A percentile compares a stretch with the other conserved stretches of the same genome.
phyloP scores from a whole-genome alignment of 64 coral and sea anemone genomes.

The Pachyseris speciosa region DNA sequence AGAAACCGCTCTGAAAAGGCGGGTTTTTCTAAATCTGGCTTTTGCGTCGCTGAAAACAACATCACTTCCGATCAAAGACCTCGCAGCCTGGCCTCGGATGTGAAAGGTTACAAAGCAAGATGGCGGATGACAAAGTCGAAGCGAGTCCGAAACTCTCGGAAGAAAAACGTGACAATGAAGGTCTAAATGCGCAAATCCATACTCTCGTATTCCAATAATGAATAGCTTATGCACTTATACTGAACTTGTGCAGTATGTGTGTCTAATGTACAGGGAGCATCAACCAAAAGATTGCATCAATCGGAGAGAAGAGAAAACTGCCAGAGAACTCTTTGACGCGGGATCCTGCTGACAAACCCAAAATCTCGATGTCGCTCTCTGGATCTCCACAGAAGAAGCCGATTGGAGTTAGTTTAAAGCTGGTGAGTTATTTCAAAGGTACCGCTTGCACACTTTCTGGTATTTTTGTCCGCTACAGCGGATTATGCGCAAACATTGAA shows the following conservation, averaged over 20 bases:
- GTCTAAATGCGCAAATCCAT: constrained; percentile 14
- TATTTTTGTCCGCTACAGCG: neutral
- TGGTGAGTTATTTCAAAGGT: constrained; percentile 3
- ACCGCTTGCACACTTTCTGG: neutral
- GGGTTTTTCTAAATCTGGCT: constrained; percentile 23
- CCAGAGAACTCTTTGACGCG: neutral
- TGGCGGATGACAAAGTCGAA: neutral
- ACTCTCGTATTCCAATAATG: constrained; percentile 31
- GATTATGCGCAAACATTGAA: neutral
- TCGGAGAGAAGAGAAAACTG: constrained; percentile 57
- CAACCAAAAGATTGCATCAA: neutral
- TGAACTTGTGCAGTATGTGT: constrained; percentile 47
- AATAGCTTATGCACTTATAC: constrained; percentile 7
- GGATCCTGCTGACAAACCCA: constrained; percentile 31
- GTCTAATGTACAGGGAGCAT: constrained; percentile 44
- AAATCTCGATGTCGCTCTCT: constrained; percentile 65
- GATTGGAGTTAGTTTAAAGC: constrained; percentile 11
- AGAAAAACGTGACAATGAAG: constrained; percentile 22
- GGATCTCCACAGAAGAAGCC: constrained; percentile 44
- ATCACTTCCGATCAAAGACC: neutral
- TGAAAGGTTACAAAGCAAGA: constrained; percentile 28
- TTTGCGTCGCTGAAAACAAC: neutral
- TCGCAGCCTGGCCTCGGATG: neutral
- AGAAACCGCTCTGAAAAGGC: constrained; percentile 8
- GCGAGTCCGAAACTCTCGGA: neutral